These are phyloP conservation scores for Cryptops parisi DNA, from an alignment of 2,888 invertebrate genomes.

Conservation along the genomic window DNA sequence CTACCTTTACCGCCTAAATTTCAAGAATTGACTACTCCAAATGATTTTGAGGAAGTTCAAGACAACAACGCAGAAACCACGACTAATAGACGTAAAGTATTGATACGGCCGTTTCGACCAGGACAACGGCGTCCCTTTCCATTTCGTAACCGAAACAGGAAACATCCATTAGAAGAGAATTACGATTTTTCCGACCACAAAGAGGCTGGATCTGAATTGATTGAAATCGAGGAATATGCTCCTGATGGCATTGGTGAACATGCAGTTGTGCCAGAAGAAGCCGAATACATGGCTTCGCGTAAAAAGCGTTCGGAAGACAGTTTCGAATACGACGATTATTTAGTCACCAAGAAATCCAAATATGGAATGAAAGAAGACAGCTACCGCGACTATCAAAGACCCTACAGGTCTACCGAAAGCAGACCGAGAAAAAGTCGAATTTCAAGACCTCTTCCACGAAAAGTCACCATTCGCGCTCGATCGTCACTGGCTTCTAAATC, in stretches of 20 bases:
- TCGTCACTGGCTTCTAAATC: not conserved
- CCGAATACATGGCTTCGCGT: not conserved
- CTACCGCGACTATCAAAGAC: conserved; percentile 1
- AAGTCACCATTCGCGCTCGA: conserved; percentile 3
- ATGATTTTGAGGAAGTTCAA: conserved; percentile 5
- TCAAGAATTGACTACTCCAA: not conserved
- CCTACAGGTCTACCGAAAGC: conserved; percentile 2
- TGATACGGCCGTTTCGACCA: conserved; percentile 8
- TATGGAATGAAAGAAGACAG: conserved; percentile 7
- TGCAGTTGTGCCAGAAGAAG: not conserved
- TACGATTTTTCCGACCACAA: not conserved
- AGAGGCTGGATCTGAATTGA: conserved; percentile 8
- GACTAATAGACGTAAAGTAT: conserved; percentile 4
- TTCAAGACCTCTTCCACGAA: not conserved
- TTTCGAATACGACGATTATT: not conserved
- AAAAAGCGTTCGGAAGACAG: conserved; percentile 8
- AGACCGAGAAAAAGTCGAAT: not conserved
- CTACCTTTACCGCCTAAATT: not conserved
- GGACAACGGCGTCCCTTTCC: conserved; percentile 6
- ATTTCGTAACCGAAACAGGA: not conserved
- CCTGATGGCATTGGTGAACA: conserved; percentile 1
- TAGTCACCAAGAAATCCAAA: not conserved
- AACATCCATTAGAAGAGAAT: not conserved
- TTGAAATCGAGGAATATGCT: not conserved
- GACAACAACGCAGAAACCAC: conserved; percentile 5